Evolutionary conservation across 2,888 invertebrate species (phyloP), one percentile per base, ranked within the genome.

Genomic region (Xestia c-nigrum): DNA sequence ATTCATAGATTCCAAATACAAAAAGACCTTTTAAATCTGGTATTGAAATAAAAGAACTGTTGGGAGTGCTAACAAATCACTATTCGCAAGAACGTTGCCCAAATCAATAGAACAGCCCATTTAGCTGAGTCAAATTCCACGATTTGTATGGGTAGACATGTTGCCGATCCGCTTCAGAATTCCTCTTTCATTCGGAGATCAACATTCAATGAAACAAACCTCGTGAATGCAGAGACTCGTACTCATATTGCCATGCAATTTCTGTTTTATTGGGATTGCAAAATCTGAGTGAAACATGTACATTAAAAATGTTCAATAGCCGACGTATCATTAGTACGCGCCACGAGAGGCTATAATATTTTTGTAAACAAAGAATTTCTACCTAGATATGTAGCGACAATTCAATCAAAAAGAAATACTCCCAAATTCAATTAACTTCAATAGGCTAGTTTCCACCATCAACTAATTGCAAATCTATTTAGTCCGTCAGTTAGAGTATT

Each of bases 101-200:
- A 67, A 78, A 85, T 83, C 83, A 82, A 85, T 84, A 72, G 85
- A 68, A 74, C 72, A 72, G 64, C 68, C 69, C 66, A 76, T 87
- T 87, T 68, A 65, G 77, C 74, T 83, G 83, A 87, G 57, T 77
- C 74, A 79, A 85, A 83, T 85, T 78, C 70, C 69, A 64, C 83
- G 72, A 83, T 86, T 86, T 87, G 81, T 85, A 85, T 82, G 84
- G 72, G 68, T 57, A 76, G 70, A 83, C 77, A 83, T 85, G 83
- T 83, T 85, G 70, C 67, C 72, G 57, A 71, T 72, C 64, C 76
- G 69, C 38, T 78, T 73, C 74, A 73, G 63, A 21, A 31, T 72
- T 76, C 67, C 72, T 66, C 74, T 83, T 84, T 83, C 80, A 80
- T 74, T 68, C 66, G 70, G 50, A 81, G 72, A 85, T 78, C 83